These are phyloP conservation scores for Acromyrmex echinatior DNA, from an alignment of 1,140 invertebrate species.

Conservation along the genomic window DNA sequence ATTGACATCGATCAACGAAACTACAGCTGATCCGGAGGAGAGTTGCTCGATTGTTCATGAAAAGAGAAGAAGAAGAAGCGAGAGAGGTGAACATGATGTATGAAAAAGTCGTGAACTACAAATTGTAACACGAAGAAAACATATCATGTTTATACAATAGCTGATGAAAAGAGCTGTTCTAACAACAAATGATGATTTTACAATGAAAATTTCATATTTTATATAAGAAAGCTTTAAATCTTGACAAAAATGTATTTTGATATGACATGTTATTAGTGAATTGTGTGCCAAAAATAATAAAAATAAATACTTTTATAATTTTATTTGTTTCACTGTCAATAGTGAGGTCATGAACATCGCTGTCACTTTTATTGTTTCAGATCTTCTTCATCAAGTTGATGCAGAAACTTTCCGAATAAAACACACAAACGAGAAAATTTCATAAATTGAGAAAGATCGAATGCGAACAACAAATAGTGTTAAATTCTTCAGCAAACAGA, in stretches of 20 bases:
- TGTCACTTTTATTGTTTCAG: slow-evolving; percentile 53
- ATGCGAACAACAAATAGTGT: slow-evolving; percentile 12
- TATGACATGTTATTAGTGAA: neutral
- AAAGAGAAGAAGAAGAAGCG: slow-evolving; percentile 1
- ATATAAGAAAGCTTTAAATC: neutral
- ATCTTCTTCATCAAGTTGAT: slow-evolving; percentile 18
- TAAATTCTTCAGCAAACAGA: slow-evolving; percentile 55
- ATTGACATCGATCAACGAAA: slow-evolving; percentile 78
- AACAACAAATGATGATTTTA: slow-evolving; percentile 12
- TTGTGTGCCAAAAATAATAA: neutral
- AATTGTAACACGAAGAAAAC: slow-evolving; percentile 33
- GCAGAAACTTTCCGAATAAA: neutral
- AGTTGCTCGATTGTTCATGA: slow-evolving; percentile 38
- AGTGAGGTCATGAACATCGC: slow-evolving; percentile 1
- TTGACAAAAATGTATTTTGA: neutral
- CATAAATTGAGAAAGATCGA: slow-evolving; percentile 11
- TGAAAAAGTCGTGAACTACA: slow-evolving; percentile 13
- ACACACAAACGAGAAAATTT: neutral
- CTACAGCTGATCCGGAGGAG: slow-evolving; percentile 67
- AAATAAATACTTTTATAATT: neutral
- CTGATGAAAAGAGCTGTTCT: neutral
- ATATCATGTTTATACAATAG: slow-evolving; percentile 28
- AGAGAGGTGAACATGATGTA: slow-evolving; percentile 23
- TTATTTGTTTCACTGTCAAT: slow-evolving; percentile 16
- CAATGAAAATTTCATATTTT: slow-evolving; percentile 5